Evolutionary conservation across 2,888 invertebrate genomes (phyloP).

Genomic region (Pseudococcus jackbeardsleyi): DNA sequence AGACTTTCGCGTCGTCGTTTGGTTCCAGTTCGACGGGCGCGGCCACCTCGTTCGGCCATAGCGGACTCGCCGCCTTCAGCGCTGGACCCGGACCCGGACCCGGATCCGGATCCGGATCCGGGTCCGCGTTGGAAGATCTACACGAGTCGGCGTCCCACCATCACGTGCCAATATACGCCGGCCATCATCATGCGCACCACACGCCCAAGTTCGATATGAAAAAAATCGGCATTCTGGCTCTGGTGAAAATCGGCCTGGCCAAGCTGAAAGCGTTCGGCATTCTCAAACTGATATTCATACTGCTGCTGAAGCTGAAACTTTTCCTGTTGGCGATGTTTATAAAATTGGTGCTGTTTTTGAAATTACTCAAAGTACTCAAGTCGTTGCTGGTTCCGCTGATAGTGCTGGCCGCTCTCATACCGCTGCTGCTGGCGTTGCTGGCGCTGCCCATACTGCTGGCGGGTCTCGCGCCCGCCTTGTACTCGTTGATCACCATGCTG

Average conservation of each 20-base stretch:
- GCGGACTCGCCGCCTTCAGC: slow-evolving; percentile 16
- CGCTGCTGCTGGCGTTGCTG: slow-evolving; percentile 53
- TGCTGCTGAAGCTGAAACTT: slow-evolving; percentile 66
- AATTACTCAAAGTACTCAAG: slow-evolving; percentile 67
- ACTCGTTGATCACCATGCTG: slow-evolving; percentile 56
- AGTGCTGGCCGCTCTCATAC: slow-evolving; percentile 64
- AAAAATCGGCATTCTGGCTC: slow-evolving; percentile 67
- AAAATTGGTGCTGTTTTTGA: slow-evolving; percentile 67
- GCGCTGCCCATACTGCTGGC: slow-evolving; percentile 31
- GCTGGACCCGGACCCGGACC: slow-evolving; percentile 23
- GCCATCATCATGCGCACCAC: slow-evolving; percentile 57
- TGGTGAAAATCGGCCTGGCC: slow-evolving; percentile 67
- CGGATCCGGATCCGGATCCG: slow-evolving; percentile 18
- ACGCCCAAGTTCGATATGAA: slow-evolving; percentile 66
- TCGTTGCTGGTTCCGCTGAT: slow-evolving; percentile 66
- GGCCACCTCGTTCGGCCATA: not conserved
- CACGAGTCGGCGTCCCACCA: slow-evolving; percentile 43
- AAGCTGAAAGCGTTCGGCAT: slow-evolving; percentile 67
- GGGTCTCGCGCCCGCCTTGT: not conserved
- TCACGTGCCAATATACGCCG: slow-evolving; percentile 59
- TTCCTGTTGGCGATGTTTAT: slow-evolving; percentile 66
- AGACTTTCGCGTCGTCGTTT: not conserved
- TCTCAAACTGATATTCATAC: slow-evolving; percentile 66
- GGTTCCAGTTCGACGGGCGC: slow-evolving; percentile 12
- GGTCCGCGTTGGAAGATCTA: slow-evolving; percentile 34